A percentile compares a stretch with the other conserved stretches of the same genome.
Conservation (phyloP, 2,888 invertebrate species). For the Galeopsomyia nigrocyanea region DNA sequence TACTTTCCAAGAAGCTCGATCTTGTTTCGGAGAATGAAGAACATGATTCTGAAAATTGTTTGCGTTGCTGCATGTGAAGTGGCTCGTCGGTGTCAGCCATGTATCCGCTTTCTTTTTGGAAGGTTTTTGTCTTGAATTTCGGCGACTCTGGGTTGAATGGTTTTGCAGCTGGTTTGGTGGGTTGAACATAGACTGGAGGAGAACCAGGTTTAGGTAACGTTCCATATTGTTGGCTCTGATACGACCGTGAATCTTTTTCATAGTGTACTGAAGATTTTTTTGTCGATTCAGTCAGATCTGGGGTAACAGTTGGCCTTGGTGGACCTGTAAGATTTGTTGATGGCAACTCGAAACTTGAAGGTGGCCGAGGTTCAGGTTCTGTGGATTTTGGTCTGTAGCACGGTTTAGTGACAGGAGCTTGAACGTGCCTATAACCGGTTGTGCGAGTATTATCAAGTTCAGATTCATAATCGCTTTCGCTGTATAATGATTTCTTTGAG, state of each 20-base stretch:
- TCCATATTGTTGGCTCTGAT: slow-evolving; percentile 52
- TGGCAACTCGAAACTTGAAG: slow-evolving; percentile 72
- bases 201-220: slow-evolving; percentile 63
- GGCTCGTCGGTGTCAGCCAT: slow-evolving; percentile 81
- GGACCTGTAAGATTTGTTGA: slow-evolving; percentile 57
- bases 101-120: slow-evolving; percentile 74
- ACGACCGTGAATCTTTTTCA: slow-evolving; percentile 58
- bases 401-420: slow-evolving; percentile 69
- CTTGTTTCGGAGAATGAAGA: slow-evolving; percentile 62
- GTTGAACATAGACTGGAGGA: slow-evolving; percentile 64
- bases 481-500: slow-evolving; percentile 70
- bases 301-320: slow-evolving; percentile 54
- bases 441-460: slow-evolving; percentile 71
- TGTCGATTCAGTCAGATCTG: slow-evolving; percentile 56
- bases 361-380: slow-evolving; percentile 72
- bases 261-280: slow-evolving; percentile 57
- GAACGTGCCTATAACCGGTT: slow-evolving; percentile 70
- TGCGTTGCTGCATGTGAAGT: slow-evolving; percentile 57
- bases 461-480: slow-evolving; percentile 79
- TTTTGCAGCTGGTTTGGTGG: slow-evolving; percentile 56
- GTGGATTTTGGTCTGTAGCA: slow-evolving; percentile 71
- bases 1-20: slow-evolving; percentile 61
- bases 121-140: slow-evolving; percentile 70
- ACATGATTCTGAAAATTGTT: slow-evolving; percentile 55
- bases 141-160: slow-evolving; percentile 70